These are phyloP conservation scores for Ectemnius cavifrons DNA, from an alignment of 2,888 invertebrate genomes.

Conservation along the genomic window DNA sequence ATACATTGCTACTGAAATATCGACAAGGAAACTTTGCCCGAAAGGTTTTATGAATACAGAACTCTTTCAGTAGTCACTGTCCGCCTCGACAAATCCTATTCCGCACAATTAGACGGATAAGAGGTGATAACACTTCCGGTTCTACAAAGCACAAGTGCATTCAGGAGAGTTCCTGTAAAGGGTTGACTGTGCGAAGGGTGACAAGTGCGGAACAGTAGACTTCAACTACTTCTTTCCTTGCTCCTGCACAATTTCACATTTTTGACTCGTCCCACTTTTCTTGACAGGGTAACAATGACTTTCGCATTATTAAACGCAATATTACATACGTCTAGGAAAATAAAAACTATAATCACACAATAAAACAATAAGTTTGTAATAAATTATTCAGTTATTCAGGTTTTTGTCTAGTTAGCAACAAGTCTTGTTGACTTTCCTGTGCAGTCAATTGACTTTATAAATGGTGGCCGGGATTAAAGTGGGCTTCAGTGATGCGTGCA, in stretches of 20 bases:
- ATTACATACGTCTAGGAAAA: no score
- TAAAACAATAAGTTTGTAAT: no score
- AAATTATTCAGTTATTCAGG: no score
- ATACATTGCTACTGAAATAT: no score
- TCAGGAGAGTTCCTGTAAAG: constrained; percentile 37
- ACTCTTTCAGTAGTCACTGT: constrained; percentile 7
- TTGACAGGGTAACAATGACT: constrained; percentile 14
- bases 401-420: no score
- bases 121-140: constrained; percentile 51
- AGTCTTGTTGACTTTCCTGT: neutral
- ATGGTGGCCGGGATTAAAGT: constrained; percentile 17
- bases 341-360: no score
- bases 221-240: constrained; percentile 34
- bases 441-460: neutral
- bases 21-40: neutral
- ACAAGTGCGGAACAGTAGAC: neutral
- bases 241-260: no score
- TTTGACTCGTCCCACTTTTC: neutral
- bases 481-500: constrained; percentile 36
- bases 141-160: constrained; percentile 41
- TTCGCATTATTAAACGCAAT: neutral
- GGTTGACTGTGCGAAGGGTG: constrained; percentile 32
- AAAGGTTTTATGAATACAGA: constrained; percentile 9
- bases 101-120: constrained; percentile 66
- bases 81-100: constrained; percentile 32